Base-by-base conservation (phyloP, 2,113 vertebrate species). In the Crotalus helleri region DNA sequence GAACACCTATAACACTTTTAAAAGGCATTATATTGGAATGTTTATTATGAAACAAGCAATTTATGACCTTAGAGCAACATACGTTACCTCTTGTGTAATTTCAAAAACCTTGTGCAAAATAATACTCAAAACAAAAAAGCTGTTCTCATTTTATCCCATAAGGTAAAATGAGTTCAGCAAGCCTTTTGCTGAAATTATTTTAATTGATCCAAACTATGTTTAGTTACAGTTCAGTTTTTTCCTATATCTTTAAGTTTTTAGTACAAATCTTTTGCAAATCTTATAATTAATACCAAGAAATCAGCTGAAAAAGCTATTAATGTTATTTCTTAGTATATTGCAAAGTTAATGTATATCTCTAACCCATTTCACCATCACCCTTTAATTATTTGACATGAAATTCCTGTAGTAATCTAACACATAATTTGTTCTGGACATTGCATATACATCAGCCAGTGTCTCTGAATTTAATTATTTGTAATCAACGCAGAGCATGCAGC, bases 401-500 rank as follows among this genome's bases (percentile, higher is more conserved):
- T 81, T 23, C 49, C 61, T 51, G 7, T n/a, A 33, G 13, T 53
- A 54, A 88, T 39, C 89, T 54, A 3, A 0, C 3, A 23, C 54
- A 0, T 61, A 24, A 91, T 86, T 85, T 90, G 17, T 59, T n/a
- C 24, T 2, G 9, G 44, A 5, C 81, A 33, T 39, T 5, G 1
- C 29, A 8, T 57, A 3, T 0, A 1, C 33, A 86, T 81, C 87
- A 3, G 1, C 54, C 26, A 24, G 46, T 94, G 26, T 54, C 51
- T 29, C 8, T 85, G 46, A 55, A 13, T 91, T 93, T 90, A 88
- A 11, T n/a, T 92, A 88, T 33, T 61, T 49, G 23, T 33, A 93
- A 87, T n/a, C 88, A 92, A 74, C 29, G 64, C 90, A 93, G 93
- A 94, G 0, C 44, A 6, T 1, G 74, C 49, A 90, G 59, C n/a